A percentile compares a stretch with the other conserved stretches of the same genome.
phyloP scores from a whole-genome alignment of 2,888 invertebrate genomes.

The Pyrochroa serraticornis region DNA sequence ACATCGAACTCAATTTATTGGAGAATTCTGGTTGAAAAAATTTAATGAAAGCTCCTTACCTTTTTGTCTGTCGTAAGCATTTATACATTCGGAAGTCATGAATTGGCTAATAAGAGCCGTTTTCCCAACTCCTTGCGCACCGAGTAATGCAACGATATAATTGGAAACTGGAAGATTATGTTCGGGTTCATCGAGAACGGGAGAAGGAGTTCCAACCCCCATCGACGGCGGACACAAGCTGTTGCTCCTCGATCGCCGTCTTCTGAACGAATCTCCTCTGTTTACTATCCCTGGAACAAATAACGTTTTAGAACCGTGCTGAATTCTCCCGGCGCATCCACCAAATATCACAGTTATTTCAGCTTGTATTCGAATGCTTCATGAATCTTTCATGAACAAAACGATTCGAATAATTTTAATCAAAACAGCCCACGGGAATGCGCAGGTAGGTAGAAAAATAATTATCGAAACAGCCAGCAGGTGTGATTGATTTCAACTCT shows the following conservation, averaged over 20 bases:
- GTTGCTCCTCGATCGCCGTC: constrained; percentile 82
- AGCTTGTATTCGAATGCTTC: too few relatives aligned
- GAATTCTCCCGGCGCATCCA: not conserved
- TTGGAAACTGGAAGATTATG: constrained; percentile 54
- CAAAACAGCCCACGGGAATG: too few relatives aligned
- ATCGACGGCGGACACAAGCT: constrained; percentile 70
- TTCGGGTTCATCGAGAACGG: constrained; percentile 62
- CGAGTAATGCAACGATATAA: constrained; percentile 77
- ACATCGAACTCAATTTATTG: too few relatives aligned
- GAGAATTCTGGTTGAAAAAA: too few relatives aligned
- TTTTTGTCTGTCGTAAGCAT: constrained; percentile 87
- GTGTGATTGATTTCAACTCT: too few relatives aligned
- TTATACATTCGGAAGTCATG: constrained; percentile 92
- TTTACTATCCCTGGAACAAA: constrained; percentile 81
- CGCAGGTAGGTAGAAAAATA: too few relatives aligned
- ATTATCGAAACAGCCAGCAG: too few relatives aligned
- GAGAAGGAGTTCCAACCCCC: constrained; percentile 48
- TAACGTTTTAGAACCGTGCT: not conserved
- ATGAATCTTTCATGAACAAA: too few relatives aligned
- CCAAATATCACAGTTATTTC: not conserved
- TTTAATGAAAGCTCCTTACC: constrained; percentile 60
- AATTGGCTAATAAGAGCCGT: constrained; percentile 86
- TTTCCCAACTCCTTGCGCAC: constrained; percentile 83
- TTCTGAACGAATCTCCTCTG: constrained; percentile 90
- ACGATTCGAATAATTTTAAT: too few relatives aligned